Percentiles rank a stretch among this genome's conserved stretches.
phyloP scores from a whole-genome alignment of 1,140 invertebrate species.

The Oscheius sp. region DNA sequence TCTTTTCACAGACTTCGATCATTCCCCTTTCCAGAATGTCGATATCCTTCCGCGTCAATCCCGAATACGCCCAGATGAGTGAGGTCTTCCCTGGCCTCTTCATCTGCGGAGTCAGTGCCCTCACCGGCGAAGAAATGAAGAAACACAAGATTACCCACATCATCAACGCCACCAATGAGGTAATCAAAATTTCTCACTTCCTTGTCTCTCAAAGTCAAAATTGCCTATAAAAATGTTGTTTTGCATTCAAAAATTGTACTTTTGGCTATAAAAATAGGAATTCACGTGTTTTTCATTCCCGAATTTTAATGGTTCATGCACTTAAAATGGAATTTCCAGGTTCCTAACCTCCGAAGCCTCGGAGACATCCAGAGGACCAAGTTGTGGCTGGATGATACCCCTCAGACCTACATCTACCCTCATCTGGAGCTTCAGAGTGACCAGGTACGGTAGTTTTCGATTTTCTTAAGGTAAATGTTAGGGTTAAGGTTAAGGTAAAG shows the following conservation, averaged over 20 bases:
- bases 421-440: conserved; percentile 76
- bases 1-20: too few relatives aligned
- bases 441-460: conserved; percentile 62
- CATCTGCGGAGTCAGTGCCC: conserved; percentile 54
- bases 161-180: conserved; percentile 77
- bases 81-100: conserved; percentile 54
- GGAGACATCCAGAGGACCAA: conserved; percentile 68
- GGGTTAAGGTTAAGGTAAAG: too few relatives aligned
- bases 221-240: too few relatives aligned
- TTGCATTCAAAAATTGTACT: too few relatives aligned
- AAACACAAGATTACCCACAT: conserved; percentile 68
- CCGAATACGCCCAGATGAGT: conserved; percentile 55
- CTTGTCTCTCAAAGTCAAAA: neutral
- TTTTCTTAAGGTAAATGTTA: too few relatives aligned
- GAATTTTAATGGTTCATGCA: too few relatives aligned
- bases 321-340: conserved; percentile 2
- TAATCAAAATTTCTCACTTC: conserved; percentile 60
- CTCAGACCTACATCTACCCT: conserved; percentile 69
- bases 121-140: conserved; percentile 53
- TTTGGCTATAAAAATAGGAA: too few relatives aligned
- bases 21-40: conserved; percentile 29
- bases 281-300: too few relatives aligned
- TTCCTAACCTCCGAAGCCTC: conserved; percentile 68
- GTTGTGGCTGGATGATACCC: conserved; percentile 71
- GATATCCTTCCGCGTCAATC: conserved; percentile 52